Evolutionary conservation across 1,140 invertebrate genomes (phyloP).

Genomic region (Bombus superbus): DNA sequence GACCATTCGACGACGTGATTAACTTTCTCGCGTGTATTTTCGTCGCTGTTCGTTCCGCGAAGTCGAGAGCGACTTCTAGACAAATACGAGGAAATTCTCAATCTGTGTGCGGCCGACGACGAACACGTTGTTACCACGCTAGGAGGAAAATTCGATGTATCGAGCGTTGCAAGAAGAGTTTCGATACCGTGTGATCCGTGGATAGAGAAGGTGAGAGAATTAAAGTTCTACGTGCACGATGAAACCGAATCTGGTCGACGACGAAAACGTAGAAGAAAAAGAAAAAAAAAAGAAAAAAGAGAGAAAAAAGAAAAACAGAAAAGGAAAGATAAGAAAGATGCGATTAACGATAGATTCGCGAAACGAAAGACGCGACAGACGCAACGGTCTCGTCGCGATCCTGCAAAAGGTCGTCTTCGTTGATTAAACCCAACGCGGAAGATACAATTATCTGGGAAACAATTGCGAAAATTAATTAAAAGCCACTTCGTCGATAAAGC

Average conservation of each 20-base stretch:
- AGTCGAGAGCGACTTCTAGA: neutral
- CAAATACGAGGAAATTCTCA: neutral
- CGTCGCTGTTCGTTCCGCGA: neutral
- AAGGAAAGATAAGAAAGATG: neutral
- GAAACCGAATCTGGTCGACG: too few relatives aligned
- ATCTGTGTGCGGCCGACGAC: too few relatives aligned
- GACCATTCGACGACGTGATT: slow-evolving; percentile 27
- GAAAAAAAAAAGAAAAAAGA: too few relatives aligned
- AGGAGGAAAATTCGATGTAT: too few relatives aligned
- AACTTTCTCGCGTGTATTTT: neutral
- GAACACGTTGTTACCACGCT: too few relatives aligned
- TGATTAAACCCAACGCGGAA: slow-evolving; percentile 21
- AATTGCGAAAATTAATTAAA: slow-evolving; percentile 44
- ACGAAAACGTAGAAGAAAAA: too few relatives aligned
- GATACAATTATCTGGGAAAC: slow-evolving; percentile 36
- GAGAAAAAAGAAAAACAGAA: too few relatives aligned
- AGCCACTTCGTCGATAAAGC: neutral
- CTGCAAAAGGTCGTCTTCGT: neutral
- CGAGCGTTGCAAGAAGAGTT: neutral
- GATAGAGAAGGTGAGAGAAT: neutral
- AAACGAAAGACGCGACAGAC: neutral
- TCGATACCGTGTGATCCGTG: neutral
- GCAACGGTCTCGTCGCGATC: neutral
- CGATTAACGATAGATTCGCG: neutral
- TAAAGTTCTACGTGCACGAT: too few relatives aligned